Conservation (phyloP, 2,888 invertebrate species). For the Torymus texanus region DNA sequence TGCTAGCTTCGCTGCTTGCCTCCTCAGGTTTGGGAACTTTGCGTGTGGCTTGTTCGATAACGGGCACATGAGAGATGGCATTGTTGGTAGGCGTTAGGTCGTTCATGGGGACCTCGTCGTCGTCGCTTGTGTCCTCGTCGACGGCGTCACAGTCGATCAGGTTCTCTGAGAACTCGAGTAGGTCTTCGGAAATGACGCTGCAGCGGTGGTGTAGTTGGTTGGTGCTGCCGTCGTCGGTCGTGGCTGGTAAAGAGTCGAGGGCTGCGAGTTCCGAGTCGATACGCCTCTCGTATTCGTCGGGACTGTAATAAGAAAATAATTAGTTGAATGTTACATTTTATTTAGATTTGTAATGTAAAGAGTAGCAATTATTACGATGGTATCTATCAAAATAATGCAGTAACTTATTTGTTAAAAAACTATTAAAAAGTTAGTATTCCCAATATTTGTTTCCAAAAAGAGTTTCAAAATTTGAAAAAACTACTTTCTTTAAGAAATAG, state of each 20-base stretch:
- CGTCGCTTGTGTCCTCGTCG: constrained; percentile 51
- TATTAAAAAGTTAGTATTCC: no score
- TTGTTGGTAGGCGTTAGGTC: constrained; percentile 32
- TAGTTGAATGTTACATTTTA: no score
- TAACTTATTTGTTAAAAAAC: no score
- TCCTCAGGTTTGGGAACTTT: constrained; percentile 58
- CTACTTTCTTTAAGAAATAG: no score
- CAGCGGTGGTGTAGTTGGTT: constrained; percentile 63
- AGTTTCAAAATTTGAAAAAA: no score
- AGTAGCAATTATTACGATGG: no score
- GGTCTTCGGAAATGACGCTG: constrained; percentile 71
- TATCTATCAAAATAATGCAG: no score
- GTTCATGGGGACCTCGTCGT: constrained; percentile 17
- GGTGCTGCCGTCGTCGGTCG: constrained; percentile 56
- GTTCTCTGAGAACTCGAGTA: constrained; percentile 71
- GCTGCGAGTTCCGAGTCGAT: constrained; percentile 80
- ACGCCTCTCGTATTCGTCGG: constrained; percentile 79
- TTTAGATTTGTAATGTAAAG: no score
- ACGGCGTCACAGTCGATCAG: constrained; percentile 61
- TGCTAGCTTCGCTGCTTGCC: constrained; percentile 56
- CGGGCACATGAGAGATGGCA: constrained; percentile 31
- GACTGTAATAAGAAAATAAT: constrained; percentile 60
- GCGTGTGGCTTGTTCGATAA: constrained; percentile 56
- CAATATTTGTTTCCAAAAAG: no score
- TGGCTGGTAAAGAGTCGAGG: constrained; percentile 76